A percentile compares a stretch with the other conserved stretches of the same genome.
Conservation (phyloP, 92 coral and sea anemone genomes). For the Zoanthus solanderi region DNA sequence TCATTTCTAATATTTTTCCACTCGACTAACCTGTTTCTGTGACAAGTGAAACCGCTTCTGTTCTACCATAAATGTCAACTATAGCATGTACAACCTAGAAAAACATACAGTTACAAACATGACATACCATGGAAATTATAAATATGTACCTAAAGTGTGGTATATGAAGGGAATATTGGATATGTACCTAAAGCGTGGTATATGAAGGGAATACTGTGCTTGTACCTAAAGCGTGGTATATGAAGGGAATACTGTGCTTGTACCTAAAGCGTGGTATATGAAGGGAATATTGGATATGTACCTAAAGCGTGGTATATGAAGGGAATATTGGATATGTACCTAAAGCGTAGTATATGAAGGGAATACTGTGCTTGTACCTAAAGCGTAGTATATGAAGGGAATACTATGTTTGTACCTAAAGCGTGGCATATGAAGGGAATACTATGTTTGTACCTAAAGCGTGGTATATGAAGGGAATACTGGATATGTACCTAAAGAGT, state of each 20-base stretch:
- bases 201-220: no score
- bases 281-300: background rate
- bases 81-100: slow-evolving; percentile 85
- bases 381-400: no score
- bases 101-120: background rate
- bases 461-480: background rate
- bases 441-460: background rate
- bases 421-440: no score
- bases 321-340: background rate
- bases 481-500: background rate
- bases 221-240: no score
- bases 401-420: no score
- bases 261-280: background rate
- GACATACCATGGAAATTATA: background rate
- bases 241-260: no score
- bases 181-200: background rate
- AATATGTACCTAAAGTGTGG: background rate
- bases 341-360: background rate
- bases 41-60: slow-evolving; percentile 80
- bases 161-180: background rate
- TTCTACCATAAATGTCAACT: slow-evolving; percentile 90
- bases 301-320: background rate
- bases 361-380: background rate
- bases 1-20: no score
- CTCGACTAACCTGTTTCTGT: slow-evolving; percentile 62